These are phyloP conservation scores for Mimumesa dahlbomi DNA, from an alignment of 2,888 invertebrate genomes.

Conservation along the genomic window DNA sequence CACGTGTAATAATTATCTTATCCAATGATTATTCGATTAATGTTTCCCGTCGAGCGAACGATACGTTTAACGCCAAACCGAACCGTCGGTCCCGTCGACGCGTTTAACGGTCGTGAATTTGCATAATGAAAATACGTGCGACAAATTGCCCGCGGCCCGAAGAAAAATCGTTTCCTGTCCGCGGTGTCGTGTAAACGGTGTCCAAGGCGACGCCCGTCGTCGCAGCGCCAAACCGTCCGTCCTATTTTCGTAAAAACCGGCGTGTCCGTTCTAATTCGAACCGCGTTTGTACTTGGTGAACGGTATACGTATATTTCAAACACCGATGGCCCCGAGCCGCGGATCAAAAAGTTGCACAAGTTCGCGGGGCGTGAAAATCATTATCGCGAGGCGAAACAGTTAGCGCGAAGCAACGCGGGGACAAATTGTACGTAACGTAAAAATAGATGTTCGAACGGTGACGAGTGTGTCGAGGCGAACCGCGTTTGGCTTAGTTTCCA, in stretches of 20 bases:
- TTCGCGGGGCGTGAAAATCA: neutral
- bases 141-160: neutral
- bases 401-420: too few species aligned
- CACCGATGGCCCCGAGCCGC: slow-evolving; percentile 6
- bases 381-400: slow-evolving; percentile 3
- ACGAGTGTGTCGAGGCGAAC: too few species aligned
- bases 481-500: too few species aligned
- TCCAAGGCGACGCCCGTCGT: neutral
- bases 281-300: slow-evolving; percentile 13
- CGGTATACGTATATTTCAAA: neutral
- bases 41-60: too few species aligned
- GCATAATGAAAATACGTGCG: neutral
- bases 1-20: neutral
- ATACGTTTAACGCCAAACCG: too few species aligned
- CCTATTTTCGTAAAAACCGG: slow-evolving; percentile 39
- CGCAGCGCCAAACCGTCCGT: slow-evolving; percentile 11
- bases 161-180: slow-evolving; percentile 8
- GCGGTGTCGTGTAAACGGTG: neutral
- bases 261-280: slow-evolving; percentile 31
- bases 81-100: too few species aligned
- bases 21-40: neutral
- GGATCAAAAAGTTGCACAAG: slow-evolving; percentile 22
- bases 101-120: too few species aligned
- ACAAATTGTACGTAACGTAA: too few species aligned
- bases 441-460: too few species aligned